Base-by-base conservation (phyloP, 37 sponge, comb jelly and placozoan species). In the Ianthella basta region DNA sequence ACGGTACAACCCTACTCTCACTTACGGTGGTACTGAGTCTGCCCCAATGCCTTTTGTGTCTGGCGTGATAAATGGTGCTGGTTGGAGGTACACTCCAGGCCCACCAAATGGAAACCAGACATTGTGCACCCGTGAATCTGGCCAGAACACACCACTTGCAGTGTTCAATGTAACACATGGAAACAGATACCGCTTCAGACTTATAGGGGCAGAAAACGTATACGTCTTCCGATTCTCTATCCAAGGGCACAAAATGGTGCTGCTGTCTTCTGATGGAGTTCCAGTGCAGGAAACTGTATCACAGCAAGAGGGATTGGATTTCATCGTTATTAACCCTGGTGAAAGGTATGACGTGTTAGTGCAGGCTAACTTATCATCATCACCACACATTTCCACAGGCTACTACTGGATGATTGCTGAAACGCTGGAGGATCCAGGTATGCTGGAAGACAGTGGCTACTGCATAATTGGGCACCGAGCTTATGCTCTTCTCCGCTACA, bases 401-500 rank as follows among this genome's bases (percentile, higher is more conserved):
- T 82, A 89, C 44, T 92, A 86, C 69, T 83, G 83, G 81, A 84
- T 92, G 2, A 18, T 85, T 60, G 84, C 78, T 0, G 93, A 92
- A 44, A 88, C 93, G 12, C 24, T 89, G 55, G 93, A 86, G 67
- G 27, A 44, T 25, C n/a, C 55, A 19, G 56, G 10, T 4, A 8
- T 5, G 20, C 12, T 20, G 8, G 20, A 80, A 16, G 8, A n/a
- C 56, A 41, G 33, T 14, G 33, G 56, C 13, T 8, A 35, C 12
- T 20, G 32, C 24, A 41, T 86, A 38, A 37, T 65, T 33, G 79
- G 84, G 16, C 68, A 91, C 33, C 35, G 60, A 20, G 90, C 87
- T 41, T 68, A 91, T 50, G 95, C 88, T 30, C 85, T 95, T 15
- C 84, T 95, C 8, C 90, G 91, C 66, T 95, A 95, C n/a, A n/a